phyloP scores from a whole-genome alignment of 2,113 vertebrate species.

The Tragelaphus imberbis region DNA sequence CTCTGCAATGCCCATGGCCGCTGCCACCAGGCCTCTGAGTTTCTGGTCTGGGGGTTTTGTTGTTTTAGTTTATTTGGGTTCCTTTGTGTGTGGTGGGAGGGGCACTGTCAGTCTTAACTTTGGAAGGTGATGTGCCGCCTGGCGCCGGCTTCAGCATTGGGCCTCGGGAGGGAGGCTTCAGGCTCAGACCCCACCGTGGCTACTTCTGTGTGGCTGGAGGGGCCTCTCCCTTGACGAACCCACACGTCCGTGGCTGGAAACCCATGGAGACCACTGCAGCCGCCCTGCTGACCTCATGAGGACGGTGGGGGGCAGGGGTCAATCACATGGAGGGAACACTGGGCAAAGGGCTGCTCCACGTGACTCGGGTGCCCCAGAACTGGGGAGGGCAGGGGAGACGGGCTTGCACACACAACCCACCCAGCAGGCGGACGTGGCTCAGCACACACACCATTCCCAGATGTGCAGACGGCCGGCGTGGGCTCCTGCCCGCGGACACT shows the following conservation, averaged over 20 bases:
- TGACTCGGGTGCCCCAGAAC: accelerated
- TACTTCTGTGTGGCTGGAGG: background rate
- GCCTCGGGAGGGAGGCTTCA: background rate
- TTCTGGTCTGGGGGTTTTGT: background rate
- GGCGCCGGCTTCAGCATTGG: background rate
- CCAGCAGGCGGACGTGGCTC: background rate
- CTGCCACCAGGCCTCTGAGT: accelerated
- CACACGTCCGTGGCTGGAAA: background rate
- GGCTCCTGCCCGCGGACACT: background rate
- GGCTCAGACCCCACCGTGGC: background rate
- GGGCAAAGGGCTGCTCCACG: accelerated
- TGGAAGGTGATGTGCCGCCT: background rate
- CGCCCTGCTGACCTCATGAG: background rate
- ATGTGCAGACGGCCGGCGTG: accelerated
- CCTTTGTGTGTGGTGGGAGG: background rate
- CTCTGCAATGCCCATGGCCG: background rate
- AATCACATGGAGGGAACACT: accelerated
- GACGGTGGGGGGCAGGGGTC: accelerated
- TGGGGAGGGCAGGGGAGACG: background rate
- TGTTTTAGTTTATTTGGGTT: background rate
- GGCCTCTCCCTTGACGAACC: background rate
- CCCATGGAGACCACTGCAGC: background rate
- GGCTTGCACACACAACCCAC: background rate
- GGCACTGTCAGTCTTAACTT: accelerated
- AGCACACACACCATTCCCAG: background rate